Percentiles rank a stretch among this genome's conserved stretches.
Conservation (phyloP, 2,888 invertebrate genomes). For the Eilema sororculum region DNA sequence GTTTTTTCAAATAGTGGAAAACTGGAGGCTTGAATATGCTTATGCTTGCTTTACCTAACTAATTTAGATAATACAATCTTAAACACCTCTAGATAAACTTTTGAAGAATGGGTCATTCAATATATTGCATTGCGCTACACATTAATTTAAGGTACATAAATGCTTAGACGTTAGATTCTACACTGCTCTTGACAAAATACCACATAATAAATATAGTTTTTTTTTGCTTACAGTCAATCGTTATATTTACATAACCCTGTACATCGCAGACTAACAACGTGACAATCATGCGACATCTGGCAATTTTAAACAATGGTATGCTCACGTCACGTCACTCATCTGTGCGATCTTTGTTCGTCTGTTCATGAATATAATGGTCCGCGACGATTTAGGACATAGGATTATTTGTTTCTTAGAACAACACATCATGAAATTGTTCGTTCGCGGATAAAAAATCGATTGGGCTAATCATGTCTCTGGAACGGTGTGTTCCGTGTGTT, state of each 20-base stretch:
- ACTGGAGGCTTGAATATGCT: too few species aligned
- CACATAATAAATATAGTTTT: too few species aligned
- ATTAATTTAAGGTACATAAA: too few species aligned
- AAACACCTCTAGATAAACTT: background rate
- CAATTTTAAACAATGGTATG: slow-evolving; percentile 13
- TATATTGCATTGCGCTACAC: background rate
- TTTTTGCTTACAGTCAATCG: background rate
- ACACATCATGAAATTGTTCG: background rate
- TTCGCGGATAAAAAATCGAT: background rate
- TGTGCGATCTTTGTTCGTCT: slow-evolving; percentile 9
- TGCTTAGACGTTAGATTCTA: background rate
- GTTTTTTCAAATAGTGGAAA: too few species aligned
- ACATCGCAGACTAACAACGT: slow-evolving; percentile 1
- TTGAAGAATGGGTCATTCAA: background rate
- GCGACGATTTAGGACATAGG: slow-evolving; percentile 12
- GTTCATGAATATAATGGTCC: slow-evolving; percentile 16
- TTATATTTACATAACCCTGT: background rate
- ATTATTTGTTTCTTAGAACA: slow-evolving; percentile 22
- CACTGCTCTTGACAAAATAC: background rate
- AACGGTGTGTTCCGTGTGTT: too few species aligned
- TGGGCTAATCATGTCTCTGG: too few species aligned
- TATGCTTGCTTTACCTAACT: too few species aligned
- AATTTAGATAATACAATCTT: too few species aligned
- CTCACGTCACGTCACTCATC: slow-evolving; percentile 5
- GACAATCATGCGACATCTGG: slow-evolving; percentile 13